Evolutionary conservation across 2,113 vertebrate species (phyloP).

Genomic region (Pelecanus crispus): DNA sequence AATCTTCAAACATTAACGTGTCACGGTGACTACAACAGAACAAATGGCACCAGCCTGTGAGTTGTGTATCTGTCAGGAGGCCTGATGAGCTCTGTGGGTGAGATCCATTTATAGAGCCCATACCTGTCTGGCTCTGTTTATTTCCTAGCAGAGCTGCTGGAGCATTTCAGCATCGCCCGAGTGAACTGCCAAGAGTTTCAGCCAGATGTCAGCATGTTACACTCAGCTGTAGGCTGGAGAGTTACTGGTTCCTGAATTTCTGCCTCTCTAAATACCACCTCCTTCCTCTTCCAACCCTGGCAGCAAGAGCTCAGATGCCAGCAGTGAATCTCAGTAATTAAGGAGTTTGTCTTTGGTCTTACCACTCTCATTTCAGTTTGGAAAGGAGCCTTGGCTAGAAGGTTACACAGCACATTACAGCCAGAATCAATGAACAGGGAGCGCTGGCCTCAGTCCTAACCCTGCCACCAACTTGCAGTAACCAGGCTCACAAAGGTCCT

Average conservation of each 20-base stretch:
- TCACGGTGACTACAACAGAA: background rate
- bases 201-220: constrained; percentile 17
- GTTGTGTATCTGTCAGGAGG: constrained; percentile 7
- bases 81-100: background rate
- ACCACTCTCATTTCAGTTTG: background rate
- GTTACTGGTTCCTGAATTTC: background rate
- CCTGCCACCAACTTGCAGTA: accelerated
- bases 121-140: constrained; percentile 1
- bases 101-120: background rate
- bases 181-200: constrained; percentile 1
- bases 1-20: constrained; percentile 16
- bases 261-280: background rate
- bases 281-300: background rate
- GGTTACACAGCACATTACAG: background rate
- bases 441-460: background rate
- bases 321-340: background rate
- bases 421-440: background rate
- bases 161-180: background rate
- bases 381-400: background rate
- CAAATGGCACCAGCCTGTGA: background rate
- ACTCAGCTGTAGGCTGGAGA: background rate
- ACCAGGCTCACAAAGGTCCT: background rate
- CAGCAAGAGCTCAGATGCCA: background rate
- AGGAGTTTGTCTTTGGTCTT: background rate
- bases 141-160: background rate